These are phyloP conservation scores for Aleiodes testaceus DNA, from an alignment of 2,888 invertebrate genomes.

Conservation along the genomic window DNA sequence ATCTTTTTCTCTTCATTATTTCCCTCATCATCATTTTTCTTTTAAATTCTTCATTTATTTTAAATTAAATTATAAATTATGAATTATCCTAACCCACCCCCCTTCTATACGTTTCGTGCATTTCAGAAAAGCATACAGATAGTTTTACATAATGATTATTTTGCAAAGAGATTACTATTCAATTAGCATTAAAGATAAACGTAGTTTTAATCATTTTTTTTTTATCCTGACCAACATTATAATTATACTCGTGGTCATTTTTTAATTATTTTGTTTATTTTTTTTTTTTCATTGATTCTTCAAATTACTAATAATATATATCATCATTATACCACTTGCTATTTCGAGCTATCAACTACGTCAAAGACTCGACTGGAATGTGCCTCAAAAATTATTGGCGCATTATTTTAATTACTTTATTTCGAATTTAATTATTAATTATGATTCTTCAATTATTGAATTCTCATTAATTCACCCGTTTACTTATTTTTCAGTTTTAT, in stretches of 20 bases:
- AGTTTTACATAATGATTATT: constrained; percentile 67
- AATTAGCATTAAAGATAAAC: constrained; percentile 63
- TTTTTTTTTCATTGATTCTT: constrained; percentile 35
- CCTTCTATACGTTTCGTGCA: constrained; percentile 93
- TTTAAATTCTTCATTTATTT: constrained; percentile 8
- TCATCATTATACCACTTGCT: constrained; percentile 65
- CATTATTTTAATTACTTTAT: constrained; percentile 41
- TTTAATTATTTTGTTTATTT: constrained; percentile 51
- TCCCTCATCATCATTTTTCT: constrained; percentile 6
- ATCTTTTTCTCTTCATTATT: constrained; percentile 1
- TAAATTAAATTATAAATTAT: constrained; percentile 73
- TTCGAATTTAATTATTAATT: constrained; percentile 18
- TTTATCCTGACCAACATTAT: constrained; percentile 60
- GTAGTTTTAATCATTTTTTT: constrained; percentile 21
- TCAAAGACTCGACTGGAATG: constrained; percentile 69
- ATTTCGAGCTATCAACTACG: constrained; percentile 66
- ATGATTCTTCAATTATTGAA: constrained; percentile 16
- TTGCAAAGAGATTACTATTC: constrained; percentile 57
- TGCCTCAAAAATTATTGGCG: constrained; percentile 57
- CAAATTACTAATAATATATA: constrained; percentile 52
- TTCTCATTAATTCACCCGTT: not conserved
- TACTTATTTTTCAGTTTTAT: not conserved
- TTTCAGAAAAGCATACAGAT: constrained; percentile 89
- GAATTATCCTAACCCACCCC: constrained; percentile 73
- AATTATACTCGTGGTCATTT: constrained; percentile 66